Evolutionary conservation across 2,797 vertebrate genomes (phyloP).

Genomic region (Dermochelys coriacea): DNA sequence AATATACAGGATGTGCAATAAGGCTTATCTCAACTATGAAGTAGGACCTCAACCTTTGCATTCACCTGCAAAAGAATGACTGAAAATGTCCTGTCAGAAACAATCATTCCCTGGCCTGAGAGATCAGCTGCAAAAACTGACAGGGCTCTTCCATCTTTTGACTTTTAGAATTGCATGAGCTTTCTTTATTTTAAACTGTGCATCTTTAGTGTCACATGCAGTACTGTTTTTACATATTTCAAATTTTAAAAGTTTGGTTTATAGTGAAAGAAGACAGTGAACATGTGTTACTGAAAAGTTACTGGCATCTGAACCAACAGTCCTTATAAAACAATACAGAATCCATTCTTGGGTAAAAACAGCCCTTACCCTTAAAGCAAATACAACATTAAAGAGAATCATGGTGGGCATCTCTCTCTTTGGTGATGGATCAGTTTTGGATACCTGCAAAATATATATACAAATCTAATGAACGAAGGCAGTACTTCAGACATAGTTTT

Average conservation of each 20-base stretch:
- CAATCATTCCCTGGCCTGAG: neutral
- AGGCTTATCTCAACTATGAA: neutral
- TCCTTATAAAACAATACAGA: neutral
- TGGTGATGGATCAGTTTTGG: slow-evolving; percentile 96
- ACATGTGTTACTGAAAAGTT: neutral
- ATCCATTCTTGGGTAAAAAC: neutral
- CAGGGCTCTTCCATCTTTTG: neutral
- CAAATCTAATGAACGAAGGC: fast-evolving
- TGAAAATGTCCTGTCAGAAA: neutral
- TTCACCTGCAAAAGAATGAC: neutral
- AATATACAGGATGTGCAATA: neutral
- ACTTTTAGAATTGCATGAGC: neutral
- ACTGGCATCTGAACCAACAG: neutral
- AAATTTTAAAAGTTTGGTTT: neutral
- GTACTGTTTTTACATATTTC: neutral
- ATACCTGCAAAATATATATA: slow-evolving; percentile 84
- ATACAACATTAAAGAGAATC: slow-evolving; percentile 98
- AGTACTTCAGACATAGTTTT: neutral
- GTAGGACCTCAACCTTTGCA: neutral
- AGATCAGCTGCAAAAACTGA: neutral
- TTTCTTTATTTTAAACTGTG: neutral
- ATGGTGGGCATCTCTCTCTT: slow-evolving; percentile 98
- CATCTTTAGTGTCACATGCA: neutral
- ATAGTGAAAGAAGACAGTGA: neutral
- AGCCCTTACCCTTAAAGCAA: slow-evolving; percentile 93